Percentiles rank a stretch among this genome's conserved stretches.
These are phyloP conservation scores for Tautogolabrus adspersus DNA, from an alignment of 2,113 vertebrate species.

Conservation along the genomic window DNA sequence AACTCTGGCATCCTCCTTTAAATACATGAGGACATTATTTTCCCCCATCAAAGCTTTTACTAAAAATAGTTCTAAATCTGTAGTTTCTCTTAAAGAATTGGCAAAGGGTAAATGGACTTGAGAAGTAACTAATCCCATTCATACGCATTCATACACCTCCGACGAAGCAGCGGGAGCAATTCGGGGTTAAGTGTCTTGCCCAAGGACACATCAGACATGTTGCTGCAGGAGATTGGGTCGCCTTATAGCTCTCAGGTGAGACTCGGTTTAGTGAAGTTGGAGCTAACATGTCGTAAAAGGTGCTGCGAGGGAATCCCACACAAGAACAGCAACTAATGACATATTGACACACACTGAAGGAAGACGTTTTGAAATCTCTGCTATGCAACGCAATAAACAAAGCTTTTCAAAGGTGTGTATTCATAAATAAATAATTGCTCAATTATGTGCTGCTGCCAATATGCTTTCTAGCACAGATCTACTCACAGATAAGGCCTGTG, in stretches of 20 bases:
- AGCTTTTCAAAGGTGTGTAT: not conserved
- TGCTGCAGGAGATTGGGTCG: no score
- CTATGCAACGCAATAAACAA: slow-evolving; percentile 1
- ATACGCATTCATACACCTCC: no score
- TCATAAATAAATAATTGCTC: slow-evolving; percentile 1
- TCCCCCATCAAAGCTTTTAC: slow-evolving; percentile 10
- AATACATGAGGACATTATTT: not conserved
- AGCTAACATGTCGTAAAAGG: slow-evolving; percentile 17
- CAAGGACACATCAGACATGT: no score
- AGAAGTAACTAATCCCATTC: no score
- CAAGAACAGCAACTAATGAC: not conserved
- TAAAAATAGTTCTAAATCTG: slow-evolving; percentile 13
- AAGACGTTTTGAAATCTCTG: no score
- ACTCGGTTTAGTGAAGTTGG: not conserved
- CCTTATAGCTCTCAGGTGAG: slow-evolving; percentile 51
- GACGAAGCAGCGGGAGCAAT: no score
- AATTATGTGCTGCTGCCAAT: not conserved
- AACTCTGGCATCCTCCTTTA: not conserved
- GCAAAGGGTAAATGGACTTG: no score
- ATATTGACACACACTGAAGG: not conserved
- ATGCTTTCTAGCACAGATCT: not conserved
- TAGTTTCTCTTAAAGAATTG: slow-evolving; percentile 11
- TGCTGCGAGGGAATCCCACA: slow-evolving; percentile 45
- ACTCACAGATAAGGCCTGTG: slow-evolving; percentile 26
- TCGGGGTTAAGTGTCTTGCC: no score